Conservation (phyloP, 2,888 invertebrate genomes). For the Caenorhabditis parvicauda region DNA sequence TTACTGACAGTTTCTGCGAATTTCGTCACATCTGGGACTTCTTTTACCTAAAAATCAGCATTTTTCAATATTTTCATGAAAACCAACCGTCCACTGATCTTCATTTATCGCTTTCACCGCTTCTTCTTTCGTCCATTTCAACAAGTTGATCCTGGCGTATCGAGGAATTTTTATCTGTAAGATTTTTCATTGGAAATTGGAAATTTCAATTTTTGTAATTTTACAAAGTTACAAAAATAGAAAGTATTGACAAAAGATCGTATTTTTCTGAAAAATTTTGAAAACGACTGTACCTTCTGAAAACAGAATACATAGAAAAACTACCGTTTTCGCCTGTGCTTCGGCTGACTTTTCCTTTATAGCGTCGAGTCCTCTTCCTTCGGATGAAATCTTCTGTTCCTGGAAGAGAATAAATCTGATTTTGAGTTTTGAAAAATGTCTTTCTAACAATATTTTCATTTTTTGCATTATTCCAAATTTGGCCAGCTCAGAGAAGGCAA, state of each 20-base stretch:
- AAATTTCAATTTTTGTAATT: neutral
- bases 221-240: too few relatives aligned
- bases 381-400: slow-evolving; percentile 19
- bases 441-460: neutral
- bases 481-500: too few relatives aligned
- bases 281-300: neutral
- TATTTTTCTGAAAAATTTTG: slow-evolving; percentile 5
- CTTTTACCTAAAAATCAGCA: slow-evolving; percentile 23
- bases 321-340: slow-evolving; percentile 12
- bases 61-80: slow-evolving; percentile 7
- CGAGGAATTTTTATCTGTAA: slow-evolving; percentile 42
- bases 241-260: too few relatives aligned
- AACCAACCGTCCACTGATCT: slow-evolving; percentile 33
- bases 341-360: slow-evolving; percentile 24
- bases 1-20: slow-evolving; percentile 19
- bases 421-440: too few relatives aligned
- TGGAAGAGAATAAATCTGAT: slow-evolving; percentile 16
- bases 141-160: slow-evolving; percentile 56
- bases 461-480: too few relatives aligned
- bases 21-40: slow-evolving; percentile 1
- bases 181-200: neutral
- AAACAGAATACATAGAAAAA: neutral
- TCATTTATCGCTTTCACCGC: slow-evolving; percentile 35
- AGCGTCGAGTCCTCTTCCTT: slow-evolving; percentile 27
- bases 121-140: slow-evolving; percentile 47